Percentiles rank a stretch among this genome's conserved stretches.
Conservation (phyloP, 2,797 vertebrate species). For the Tympanoctomys barrerae region DNA sequence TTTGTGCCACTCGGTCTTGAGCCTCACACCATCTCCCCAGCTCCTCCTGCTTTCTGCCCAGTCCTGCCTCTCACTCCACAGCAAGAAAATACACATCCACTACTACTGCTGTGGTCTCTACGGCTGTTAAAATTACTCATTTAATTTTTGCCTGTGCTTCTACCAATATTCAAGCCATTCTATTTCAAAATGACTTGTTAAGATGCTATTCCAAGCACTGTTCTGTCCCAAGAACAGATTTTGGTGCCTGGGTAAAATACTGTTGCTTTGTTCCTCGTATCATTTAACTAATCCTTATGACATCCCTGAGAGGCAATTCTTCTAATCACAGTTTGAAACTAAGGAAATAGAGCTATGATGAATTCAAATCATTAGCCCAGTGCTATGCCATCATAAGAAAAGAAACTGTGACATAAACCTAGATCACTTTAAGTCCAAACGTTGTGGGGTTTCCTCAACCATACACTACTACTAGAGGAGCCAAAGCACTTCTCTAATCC, state of each 20-base stretch:
- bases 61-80: not conserved
- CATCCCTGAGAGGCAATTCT: not conserved
- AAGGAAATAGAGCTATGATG: not conserved
- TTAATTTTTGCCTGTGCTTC: not conserved
- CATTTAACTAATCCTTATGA: not conserved
- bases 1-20: not conserved
- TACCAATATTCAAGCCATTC: not conserved
- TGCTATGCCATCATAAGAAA: not conserved
- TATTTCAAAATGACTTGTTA: constrained; percentile 21
- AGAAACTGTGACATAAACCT: not conserved
- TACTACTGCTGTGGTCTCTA: not conserved
- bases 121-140: not conserved
- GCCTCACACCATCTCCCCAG: not conserved
- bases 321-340: constrained; percentile 23
- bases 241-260: not conserved
- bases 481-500: not conserved
- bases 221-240: not conserved
- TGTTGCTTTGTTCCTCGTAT: not conserved
- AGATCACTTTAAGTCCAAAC: not conserved
- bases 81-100: not conserved
- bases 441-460: not conserved
- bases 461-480: not conserved
- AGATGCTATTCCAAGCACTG: not conserved
- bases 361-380: constrained; percentile 19
- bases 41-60: not conserved